phyloP scores from a whole-genome alignment of 1,140 invertebrate genomes.

The Papilio xuthus region DNA sequence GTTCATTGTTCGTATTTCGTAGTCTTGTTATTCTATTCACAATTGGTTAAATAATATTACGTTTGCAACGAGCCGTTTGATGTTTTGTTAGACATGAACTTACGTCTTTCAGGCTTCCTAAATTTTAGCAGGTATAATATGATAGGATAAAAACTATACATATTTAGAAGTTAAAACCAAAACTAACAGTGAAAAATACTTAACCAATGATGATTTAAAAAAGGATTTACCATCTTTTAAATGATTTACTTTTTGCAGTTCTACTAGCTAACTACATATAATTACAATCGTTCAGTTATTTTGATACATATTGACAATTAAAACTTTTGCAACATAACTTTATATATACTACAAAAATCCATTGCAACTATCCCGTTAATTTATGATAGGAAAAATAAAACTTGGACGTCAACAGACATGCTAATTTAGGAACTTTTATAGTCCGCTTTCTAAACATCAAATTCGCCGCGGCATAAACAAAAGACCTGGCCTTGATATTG shows the following conservation, averaged over 20 bases:
- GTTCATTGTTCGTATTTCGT: conserved; percentile 24
- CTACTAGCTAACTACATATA: too few species aligned
- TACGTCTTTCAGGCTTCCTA: neutral
- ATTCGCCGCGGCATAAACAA: conserved; percentile 36
- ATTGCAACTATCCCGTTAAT: neutral
- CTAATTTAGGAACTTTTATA: conserved; percentile 3
- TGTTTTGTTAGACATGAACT: neutral
- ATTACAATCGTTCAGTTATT: too few species aligned
- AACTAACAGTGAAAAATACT: too few species aligned
- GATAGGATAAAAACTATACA: neutral
- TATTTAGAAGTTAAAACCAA: too few species aligned
- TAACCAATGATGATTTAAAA: too few species aligned
- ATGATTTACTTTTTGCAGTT: too few species aligned
- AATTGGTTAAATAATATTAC: conserved; percentile 19
- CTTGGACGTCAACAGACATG: neutral
- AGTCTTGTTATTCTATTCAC: conserved; percentile 29
- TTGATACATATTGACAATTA: neutral
- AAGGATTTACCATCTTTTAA: too few species aligned
- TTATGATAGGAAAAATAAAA: neutral
- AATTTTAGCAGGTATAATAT: neutral
- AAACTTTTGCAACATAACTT: neutral
- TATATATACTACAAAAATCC: neutral
- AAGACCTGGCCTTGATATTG: conserved; percentile 52
- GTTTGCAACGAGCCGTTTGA: neutral
- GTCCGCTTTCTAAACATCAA: conserved; percentile 30